A percentile compares a stretch with the other conserved stretches of the same genome.
These are phyloP conservation scores for Chelmon rostratus DNA, from an alignment of 2,797 vertebrate genomes.

Conservation along the genomic window DNA sequence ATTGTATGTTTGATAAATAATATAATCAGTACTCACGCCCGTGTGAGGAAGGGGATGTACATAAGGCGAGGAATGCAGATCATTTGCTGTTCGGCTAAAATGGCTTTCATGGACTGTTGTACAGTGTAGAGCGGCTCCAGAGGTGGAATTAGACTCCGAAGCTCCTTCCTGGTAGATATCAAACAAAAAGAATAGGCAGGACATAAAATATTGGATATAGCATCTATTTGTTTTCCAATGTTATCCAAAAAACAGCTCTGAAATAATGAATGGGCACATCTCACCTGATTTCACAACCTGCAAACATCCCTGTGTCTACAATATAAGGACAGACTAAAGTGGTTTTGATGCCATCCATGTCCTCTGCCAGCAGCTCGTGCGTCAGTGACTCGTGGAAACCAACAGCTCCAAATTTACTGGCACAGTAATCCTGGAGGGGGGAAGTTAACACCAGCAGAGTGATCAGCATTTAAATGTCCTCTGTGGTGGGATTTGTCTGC, in stretches of 20 bases:
- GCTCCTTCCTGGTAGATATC: conserved; percentile 69
- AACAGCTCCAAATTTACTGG: conserved; percentile 85
- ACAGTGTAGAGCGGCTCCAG: conserved; percentile 82
- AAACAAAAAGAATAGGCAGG: background rate
- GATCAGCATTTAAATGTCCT: conserved; percentile 1
- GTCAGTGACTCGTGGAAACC: conserved; percentile 85
- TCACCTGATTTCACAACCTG: conserved; percentile 81
- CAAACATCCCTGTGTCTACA: conserved; percentile 82
- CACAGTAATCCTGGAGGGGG: conserved; percentile 81
- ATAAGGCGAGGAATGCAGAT: conserved; percentile 78
- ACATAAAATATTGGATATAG: no score
- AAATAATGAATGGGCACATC: background rate
- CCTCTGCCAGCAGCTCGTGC: conserved; percentile 78
- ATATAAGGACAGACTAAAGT: conserved; percentile 84
- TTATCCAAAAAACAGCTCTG: background rate
- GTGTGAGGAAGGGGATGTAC: conserved; percentile 78
- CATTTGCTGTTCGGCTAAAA: conserved; percentile 81
- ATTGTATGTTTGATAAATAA: background rate
- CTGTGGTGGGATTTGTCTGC: background rate
- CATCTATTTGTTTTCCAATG: background rate
- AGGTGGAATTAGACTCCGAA: conserved; percentile 71
- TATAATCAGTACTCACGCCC: conserved; percentile 73
- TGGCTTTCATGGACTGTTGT: conserved; percentile 80
- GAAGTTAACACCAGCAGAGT: background rate
- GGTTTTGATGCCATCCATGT: conserved; percentile 79